Percentiles rank a stretch among this genome's conserved stretches.
Evolutionary conservation across 2,113 vertebrate species (phyloP).

Genomic region (Melanostigma gelatinosum): DNA sequence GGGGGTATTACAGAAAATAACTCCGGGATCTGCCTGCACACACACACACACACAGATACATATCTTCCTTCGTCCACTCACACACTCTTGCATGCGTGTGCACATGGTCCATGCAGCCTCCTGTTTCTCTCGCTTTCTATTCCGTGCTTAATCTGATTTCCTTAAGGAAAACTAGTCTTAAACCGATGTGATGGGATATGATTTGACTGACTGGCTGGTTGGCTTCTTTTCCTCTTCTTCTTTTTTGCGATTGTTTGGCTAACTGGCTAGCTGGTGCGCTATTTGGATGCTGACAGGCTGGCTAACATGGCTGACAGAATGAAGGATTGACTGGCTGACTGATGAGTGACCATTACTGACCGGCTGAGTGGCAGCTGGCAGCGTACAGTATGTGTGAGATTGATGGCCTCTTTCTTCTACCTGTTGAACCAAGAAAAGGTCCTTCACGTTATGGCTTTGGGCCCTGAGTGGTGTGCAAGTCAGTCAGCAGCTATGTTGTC

Average conservation of each 20-base stretch:
- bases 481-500: slow-evolving; percentile 31
- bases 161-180: slow-evolving; percentile 75
- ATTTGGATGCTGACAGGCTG: slow-evolving; percentile 69
- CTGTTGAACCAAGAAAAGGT: slow-evolving; percentile 48
- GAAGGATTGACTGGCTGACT: slow-evolving; percentile 66
- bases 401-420: slow-evolving; percentile 67
- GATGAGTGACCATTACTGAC: slow-evolving; percentile 64
- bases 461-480: slow-evolving; percentile 20
- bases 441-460: slow-evolving; percentile 27
- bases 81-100: slow-evolving; percentile 35
- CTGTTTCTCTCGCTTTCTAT: slow-evolving; percentile 64
- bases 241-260: slow-evolving; percentile 50
- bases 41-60: slow-evolving; percentile 47
- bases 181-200: slow-evolving; percentile 66
- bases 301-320: slow-evolving; percentile 64
- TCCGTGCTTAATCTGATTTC: slow-evolving; percentile 81
- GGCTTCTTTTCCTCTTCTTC: slow-evolving; percentile 17
- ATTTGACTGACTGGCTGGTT: slow-evolving; percentile 60
- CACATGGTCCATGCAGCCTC: slow-evolving; percentile 61
- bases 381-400: slow-evolving; percentile 34
- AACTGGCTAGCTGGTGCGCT: slow-evolving; percentile 59
- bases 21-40: slow-evolving; percentile 60
- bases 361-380: slow-evolving; percentile 70
- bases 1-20: slow-evolving; percentile 84
- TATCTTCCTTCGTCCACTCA: slow-evolving; percentile 61